Evolutionary conservation across 2,113 vertebrate species (phyloP), one percentile per base, ranked within the genome.

Genomic region (Sterna hirundo): DNA sequence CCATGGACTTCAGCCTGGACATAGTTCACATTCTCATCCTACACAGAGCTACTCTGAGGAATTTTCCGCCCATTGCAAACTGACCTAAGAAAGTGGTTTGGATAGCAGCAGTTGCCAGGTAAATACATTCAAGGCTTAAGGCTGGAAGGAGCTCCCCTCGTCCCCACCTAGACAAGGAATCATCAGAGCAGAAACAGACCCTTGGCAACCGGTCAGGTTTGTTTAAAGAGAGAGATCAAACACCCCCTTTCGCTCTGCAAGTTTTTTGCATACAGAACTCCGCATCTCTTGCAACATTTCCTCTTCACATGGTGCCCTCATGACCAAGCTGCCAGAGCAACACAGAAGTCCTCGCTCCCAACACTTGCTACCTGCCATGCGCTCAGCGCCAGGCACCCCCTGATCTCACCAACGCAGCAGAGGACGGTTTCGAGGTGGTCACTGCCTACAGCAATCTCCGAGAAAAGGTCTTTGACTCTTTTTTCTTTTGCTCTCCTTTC

Each of bases 1-100:
- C 62, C 58, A 42, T 80, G 86, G 91, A 85, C 38, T 42, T 69
- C 89, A 95, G 97, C 89, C 81, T 94, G 88, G 70, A 79, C 95
- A 94, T 94, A 94, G 78, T 15, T 95, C 94, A 94, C 95, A 96
- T 96, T 96, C 96, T 44, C 92, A 95, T 95, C 95, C 96, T 79
- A 96, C 97, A 84, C 26, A 0, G 70, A 86, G 78, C 54, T 61
- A 21, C 80, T 88, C 2, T 0, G 66, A 60, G 79, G 86, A 95
- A 93, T 95, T 94, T 71, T 91, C 93, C 86, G 72, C 75, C 70
- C 74, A 30, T 75, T 38, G 74, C 52, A 47, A 90, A 69, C 49
- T 51, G 79, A 77, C 52, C 79, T 70, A n/a, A 32, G 61, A 57
- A 65, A 68, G 79, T 2, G 23, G 11, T 49, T 10, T 54, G 49